Percentiles rank a stretch among this genome's conserved stretches.
Conservation (phyloP, 2,888 invertebrate species). For the Brachyopa scutellaris region DNA sequence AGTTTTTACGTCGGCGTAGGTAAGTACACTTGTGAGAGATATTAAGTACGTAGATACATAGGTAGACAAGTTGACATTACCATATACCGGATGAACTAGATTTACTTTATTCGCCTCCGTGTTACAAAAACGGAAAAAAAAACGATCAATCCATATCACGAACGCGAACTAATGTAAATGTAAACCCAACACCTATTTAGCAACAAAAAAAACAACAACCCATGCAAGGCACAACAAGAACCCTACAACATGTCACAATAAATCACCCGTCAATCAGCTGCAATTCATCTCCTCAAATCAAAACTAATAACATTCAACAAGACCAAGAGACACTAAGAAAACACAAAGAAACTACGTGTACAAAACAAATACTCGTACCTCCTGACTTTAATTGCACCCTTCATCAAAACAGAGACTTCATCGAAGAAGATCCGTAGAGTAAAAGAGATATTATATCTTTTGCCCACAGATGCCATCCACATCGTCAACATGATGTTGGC, state of each 20-base stretch:
- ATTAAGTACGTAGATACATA: too few relatives aligned
- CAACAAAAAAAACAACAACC: conserved; percentile 25
- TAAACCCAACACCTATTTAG: conserved; percentile 54
- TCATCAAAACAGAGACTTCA: conserved; percentile 52
- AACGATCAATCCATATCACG: conserved; percentile 34
- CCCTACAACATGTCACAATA: conserved; percentile 65
- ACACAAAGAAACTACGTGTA: conserved; percentile 18
- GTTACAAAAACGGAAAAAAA: not conserved
- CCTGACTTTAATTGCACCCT: conserved; percentile 70
- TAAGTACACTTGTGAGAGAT: too few relatives aligned
- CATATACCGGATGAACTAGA: too few relatives aligned
- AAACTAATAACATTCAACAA: conserved; percentile 67
- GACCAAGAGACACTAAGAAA: conserved; percentile 35
- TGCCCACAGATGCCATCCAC: conserved; percentile 59
- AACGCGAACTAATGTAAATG: conserved; percentile 52
- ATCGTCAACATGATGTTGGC: conserved; percentile 57
- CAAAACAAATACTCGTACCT: conserved; percentile 69
- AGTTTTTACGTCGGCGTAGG: too few relatives aligned
- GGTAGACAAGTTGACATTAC: too few relatives aligned
- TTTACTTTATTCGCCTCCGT: conserved; percentile 2
- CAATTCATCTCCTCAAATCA: conserved; percentile 68
- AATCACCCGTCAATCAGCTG: conserved; percentile 69
- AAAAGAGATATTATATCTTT: conserved; percentile 69
- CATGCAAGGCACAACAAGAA: conserved; percentile 29
- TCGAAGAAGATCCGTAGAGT: conserved; percentile 26